Base-by-base conservation (phyloP, 2,888 invertebrate genomes). In the Acronicta alni region DNA sequence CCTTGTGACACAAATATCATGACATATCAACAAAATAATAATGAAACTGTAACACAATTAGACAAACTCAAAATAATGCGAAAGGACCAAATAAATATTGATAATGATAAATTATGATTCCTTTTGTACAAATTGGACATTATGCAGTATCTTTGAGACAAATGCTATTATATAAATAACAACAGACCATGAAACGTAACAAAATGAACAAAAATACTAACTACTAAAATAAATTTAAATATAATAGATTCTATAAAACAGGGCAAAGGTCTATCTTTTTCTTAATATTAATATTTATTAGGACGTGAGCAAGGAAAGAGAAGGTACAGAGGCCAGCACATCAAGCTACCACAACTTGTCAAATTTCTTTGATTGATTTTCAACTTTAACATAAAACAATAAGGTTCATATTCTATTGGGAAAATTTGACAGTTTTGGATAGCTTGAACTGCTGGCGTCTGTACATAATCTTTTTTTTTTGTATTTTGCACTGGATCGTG, bases 1-100 rank as follows among this genome's bases (percentile, higher is more conserved):
- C 92, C 94, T 93, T 93, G 51, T 61, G 62, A 56, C 49, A 43
- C 44, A 48, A 39, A 45, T 20, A 61, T 10, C 17, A 37, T 35
- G 48, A 77, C 57, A 66, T 57, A 68, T 42, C 62, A 73, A 59
- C 57, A 62, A 60, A 58, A 57, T 38, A 18, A 4, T 37, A 14
- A 45, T 47, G 30, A 55, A 49, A 57, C n/a, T 14, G 7, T 18
- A 56, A 71, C 17, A 39, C 48, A 69, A 58, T n/a, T 2, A 23
- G 43, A 62, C 4, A 46, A 46, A 52, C 38, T 26, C 17, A 44
- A 38, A 26, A 0, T 15, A 39, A 46, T 49, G 30, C 18, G 3
- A 16, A 45, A 14, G 38, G 51, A 45, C 37, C 23, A 45, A 35
- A 64, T n/a, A 18, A 16, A n/a, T 14, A 17, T 17, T 9, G 5